phyloP scores from a whole-genome alignment of 2,888 invertebrate species.

The Gasteruption jaculator region DNA sequence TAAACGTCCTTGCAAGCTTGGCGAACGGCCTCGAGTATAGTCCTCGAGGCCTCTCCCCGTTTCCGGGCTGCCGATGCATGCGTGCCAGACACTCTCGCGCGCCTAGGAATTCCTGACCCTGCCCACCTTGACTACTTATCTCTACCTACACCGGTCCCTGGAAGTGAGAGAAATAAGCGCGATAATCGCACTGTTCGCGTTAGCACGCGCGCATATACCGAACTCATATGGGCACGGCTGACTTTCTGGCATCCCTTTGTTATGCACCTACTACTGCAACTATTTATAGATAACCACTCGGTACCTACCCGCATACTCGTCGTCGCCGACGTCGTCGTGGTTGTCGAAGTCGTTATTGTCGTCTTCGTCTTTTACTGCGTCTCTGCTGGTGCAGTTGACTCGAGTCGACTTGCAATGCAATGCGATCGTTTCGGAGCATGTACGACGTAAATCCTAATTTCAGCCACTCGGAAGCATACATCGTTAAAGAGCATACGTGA shows the following conservation, averaged over 20 bases:
- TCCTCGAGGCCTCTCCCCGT: conserved; percentile 25
- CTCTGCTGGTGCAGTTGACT: too few relatives aligned
- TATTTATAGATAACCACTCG: conserved; percentile 30
- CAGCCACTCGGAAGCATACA: too few relatives aligned
- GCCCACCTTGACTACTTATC: conserved; percentile 38
- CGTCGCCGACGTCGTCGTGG: conserved; percentile 10
- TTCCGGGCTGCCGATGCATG: conserved; percentile 36
- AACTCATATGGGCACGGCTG: conserved; percentile 27
- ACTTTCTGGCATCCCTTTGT: conserved; percentile 35
- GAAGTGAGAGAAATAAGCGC: conserved; percentile 33
- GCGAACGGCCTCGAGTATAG: conserved; percentile 38
- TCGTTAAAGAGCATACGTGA: too few relatives aligned
- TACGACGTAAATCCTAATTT: too few relatives aligned
- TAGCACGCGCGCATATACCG: conserved; percentile 23
- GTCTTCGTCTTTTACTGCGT: too few relatives aligned
- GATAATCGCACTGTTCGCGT: conserved; percentile 35
- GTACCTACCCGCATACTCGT: conserved; percentile 21
- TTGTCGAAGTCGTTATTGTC: too few relatives aligned
- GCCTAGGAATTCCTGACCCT: conserved; percentile 44
- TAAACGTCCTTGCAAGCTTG: conserved; percentile 39
- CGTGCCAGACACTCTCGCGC: conserved; percentile 37
- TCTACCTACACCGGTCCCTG: conserved; percentile 26
- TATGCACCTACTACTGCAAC: conserved; percentile 29
- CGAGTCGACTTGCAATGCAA: too few relatives aligned
- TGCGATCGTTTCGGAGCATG: too few relatives aligned